phyloP scores from a whole-genome alignment of 2,888 invertebrate species.

The Drosophila barbarae region DNA sequence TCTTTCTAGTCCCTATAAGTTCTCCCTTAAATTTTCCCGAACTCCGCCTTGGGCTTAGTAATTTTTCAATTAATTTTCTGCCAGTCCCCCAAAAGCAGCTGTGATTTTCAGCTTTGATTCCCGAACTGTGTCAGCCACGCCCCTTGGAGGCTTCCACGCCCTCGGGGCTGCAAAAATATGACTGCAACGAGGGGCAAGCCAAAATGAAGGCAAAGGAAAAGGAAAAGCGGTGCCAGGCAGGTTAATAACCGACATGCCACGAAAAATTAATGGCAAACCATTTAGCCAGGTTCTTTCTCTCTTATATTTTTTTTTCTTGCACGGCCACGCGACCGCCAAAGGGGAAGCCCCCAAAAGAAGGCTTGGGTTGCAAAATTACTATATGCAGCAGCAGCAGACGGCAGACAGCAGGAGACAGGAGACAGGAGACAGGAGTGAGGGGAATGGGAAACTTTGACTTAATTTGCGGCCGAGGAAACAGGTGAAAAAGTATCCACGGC shows the following conservation, averaged over 20 bases:
- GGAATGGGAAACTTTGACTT: conserved; percentile 47
- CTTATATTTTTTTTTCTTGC: not conserved
- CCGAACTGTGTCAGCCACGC: conserved; percentile 54
- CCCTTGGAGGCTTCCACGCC: conserved; percentile 39
- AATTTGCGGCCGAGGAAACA: conserved; percentile 46
- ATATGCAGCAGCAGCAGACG: conserved; percentile 46
- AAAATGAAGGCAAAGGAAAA: conserved; percentile 7
- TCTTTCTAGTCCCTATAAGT: not conserved
- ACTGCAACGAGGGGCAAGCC: conserved; percentile 24
- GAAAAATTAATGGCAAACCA: conserved; percentile 74
- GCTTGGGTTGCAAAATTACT: conserved; percentile 46
- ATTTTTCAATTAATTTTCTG: conserved; percentile 45
- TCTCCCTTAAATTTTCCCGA: not conserved
- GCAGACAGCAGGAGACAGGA: conserved; percentile 2
- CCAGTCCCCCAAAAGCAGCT: conserved; percentile 17
- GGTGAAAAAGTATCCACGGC: conserved; percentile 18
- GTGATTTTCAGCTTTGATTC: conserved; percentile 51
- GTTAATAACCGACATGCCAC: conserved; percentile 70
- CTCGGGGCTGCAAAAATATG: conserved; percentile 32
- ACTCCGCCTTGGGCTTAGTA: conserved; percentile 8
- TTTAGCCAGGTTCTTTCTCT: conserved; percentile 46
- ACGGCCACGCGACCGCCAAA: conserved; percentile 33
- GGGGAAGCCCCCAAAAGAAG: conserved; percentile 53
- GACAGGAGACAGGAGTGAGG: conserved; percentile 8
- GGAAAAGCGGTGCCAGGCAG: conserved; percentile 50